These are phyloP conservation scores for Cryptocephalus moraei DNA, from an alignment of 2,888 invertebrate genomes.

Conservation along the genomic window DNA sequence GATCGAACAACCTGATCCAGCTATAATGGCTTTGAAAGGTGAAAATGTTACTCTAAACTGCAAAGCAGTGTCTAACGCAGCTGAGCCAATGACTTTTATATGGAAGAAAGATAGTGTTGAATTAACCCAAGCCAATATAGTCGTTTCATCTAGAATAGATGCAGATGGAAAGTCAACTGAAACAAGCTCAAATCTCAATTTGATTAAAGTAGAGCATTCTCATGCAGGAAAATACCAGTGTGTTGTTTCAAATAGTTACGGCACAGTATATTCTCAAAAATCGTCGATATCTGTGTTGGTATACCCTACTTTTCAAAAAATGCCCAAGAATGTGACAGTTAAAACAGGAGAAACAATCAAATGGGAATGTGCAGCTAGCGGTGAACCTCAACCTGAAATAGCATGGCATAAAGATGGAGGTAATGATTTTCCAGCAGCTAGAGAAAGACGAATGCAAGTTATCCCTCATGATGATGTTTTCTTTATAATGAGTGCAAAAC, in stretches of 20 bases:
- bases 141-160: conserved; percentile 33
- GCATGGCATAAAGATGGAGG: conserved; percentile 90
- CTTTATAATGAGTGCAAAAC: conserved; percentile 85
- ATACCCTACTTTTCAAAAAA: conserved; percentile 77
- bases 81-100: conserved; percentile 63
- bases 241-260: conserved; percentile 80
- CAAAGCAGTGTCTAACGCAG: conserved; percentile 69
- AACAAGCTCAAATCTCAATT: conserved; percentile 61
- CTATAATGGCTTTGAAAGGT: conserved; percentile 80
- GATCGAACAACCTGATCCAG: conserved; percentile 68
- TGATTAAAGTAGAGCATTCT: conserved; percentile 65
- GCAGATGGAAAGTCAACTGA: conserved; percentile 50
- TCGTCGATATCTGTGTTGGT: conserved; percentile 80
- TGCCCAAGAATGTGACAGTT: conserved; percentile 74
- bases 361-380: conserved; percentile 84
- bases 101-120: conserved; percentile 84
- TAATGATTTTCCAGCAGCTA: conserved; percentile 88
- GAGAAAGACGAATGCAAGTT: conserved; percentile 84
- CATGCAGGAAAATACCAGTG: conserved; percentile 90
- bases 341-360: conserved; percentile 77
- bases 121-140: conserved; percentile 31
- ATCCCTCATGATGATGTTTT: conserved; percentile 78
- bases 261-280: conserved; percentile 79
- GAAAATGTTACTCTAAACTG: conserved; percentile 74
- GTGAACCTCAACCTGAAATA: conserved; percentile 81